Evolutionary conservation across 2,113 vertebrate genomes (phyloP), one percentile per base, ranked within the genome.

Genomic region (Platysternon megacephalum): DNA sequence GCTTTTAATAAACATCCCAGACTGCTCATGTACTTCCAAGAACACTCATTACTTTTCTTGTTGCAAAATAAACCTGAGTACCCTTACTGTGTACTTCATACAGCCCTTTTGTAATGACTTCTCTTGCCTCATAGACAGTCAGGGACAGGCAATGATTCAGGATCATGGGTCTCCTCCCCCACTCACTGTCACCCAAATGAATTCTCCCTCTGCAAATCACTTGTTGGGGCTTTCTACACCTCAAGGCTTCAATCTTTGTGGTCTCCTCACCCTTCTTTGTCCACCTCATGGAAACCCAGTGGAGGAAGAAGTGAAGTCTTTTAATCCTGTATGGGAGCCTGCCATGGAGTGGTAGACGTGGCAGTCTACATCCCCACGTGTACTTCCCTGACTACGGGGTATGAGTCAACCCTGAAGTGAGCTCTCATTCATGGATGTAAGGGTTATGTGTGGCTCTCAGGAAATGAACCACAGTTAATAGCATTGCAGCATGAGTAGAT

Each of bases 351-450:
- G n/a, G 53, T 39, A 51, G 2, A 39, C 3, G 5, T 2, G 1
- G 3, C 26, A 82, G 46, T 26, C 48, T 58, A 1, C 3, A 8
- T 65, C 35, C 14, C 48, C 5, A 1, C 1, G 0, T 32, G 11
- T 35, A 3, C 24, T 87, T 80, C 72, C 82, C 28, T 35, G 85
- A 4, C n/a, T 65, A 32, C 42, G 42, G 32, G 11, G 78, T 79
- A 32, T 29, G 65, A 52, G 2, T 9, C 32, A 26, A 44, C 12
- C 42, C 89, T 14, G 21, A 0, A 1, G 44, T 1, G 1, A 72
- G 6, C 11, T 56, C 19, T 44, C 22, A 17, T 39, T 74, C 48
- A 21, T 1, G 21, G 48, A 10, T 1, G 0, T 9, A 52, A 44
- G 79, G 11, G 17, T 12, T 26, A 7, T 24, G 51, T 35, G 17